Base-by-base conservation (phyloP, 92 coral and sea anemone species). In the Palythoa grandis region DNA sequence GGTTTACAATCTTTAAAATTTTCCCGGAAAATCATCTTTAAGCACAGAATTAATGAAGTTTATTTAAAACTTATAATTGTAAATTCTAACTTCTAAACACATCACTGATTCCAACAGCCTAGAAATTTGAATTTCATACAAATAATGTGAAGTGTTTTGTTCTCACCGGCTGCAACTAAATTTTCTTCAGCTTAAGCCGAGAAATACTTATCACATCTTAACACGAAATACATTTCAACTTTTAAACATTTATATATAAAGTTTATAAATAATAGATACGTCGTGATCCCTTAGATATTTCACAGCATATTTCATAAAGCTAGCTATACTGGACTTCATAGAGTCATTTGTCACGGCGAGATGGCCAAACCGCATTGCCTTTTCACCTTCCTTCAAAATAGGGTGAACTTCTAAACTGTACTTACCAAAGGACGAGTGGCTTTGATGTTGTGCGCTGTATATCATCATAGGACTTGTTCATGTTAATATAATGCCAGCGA, bases 401-500 rank as follows among this genome's bases (percentile, higher is more conserved):
- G 47, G 39, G 71, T 66, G 60, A 43, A 80, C 40, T 43, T 5
- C 16, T 80, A 60, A 80, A 65, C 24, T 48, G 7, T 47, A 80
- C 85, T 80, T 40, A 80, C 85, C 85, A 25, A 65, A 47, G 20
- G 74, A 80, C 22, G 85, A 66, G 40, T 80, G 63, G 74, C 74
- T 66, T 38, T 80, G 74, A 22, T 66, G 74, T 1, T 80, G 74
- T n/a, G 47, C 85, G 16, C 56, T 80, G 74, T 47, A 63, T 2
- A 80, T 17, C 74, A 80, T 80, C 61, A 25, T 80, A 39, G 47
- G 19, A 29, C 43, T 20, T 47, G 29, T 19, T 47, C 85, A 80
- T 80, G 85, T 47, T 66, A 38, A 58, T 19, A 37, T 14, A 48
- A 20, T 19, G 72, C 61, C 12, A 67, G 61, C 16, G 58, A 50